phyloP scores from a whole-genome alignment of 2,797 vertebrate genomes.

The Melopsittacus undulatus region DNA sequence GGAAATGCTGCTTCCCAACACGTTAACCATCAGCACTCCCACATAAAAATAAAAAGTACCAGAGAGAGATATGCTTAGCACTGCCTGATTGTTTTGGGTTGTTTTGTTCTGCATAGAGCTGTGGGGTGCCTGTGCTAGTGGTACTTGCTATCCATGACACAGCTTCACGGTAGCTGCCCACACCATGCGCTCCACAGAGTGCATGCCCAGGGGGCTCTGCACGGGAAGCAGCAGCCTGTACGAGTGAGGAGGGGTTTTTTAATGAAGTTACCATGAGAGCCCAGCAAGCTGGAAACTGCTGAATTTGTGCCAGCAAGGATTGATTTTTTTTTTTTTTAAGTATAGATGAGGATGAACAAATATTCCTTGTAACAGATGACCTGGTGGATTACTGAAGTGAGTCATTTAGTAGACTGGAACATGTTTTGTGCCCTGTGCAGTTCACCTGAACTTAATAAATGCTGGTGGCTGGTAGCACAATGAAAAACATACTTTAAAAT shows the following conservation, averaged over 20 bases:
- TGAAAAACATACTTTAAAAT: not conserved
- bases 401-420: constrained; percentile 5
- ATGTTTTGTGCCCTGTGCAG: not conserved
- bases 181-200: accelerated
- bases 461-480: not conserved
- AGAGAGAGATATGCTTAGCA: not conserved
- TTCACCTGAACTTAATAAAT: not conserved
- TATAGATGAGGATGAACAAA: constrained; percentile 47
- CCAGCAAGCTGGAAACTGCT: constrained; percentile 52
- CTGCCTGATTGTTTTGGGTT: not conserved
- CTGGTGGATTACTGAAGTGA: constrained; percentile 24
- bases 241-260: not conserved
- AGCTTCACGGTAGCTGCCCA: not conserved
- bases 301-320: constrained; percentile 30
- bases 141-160: not conserved
- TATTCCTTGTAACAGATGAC: constrained; percentile 26
- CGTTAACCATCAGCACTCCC: not conserved
- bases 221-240: not conserved
- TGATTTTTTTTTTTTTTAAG: constrained; percentile 46
- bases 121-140: not conserved
- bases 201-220: not conserved
- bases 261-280: constrained; percentile 21
- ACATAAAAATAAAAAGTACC: not conserved
- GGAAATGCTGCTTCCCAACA: not conserved
- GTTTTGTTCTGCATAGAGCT: not conserved